phyloP scores from a whole-genome alignment of 2,888 invertebrate genomes.

The Nomada hirtipes region DNA sequence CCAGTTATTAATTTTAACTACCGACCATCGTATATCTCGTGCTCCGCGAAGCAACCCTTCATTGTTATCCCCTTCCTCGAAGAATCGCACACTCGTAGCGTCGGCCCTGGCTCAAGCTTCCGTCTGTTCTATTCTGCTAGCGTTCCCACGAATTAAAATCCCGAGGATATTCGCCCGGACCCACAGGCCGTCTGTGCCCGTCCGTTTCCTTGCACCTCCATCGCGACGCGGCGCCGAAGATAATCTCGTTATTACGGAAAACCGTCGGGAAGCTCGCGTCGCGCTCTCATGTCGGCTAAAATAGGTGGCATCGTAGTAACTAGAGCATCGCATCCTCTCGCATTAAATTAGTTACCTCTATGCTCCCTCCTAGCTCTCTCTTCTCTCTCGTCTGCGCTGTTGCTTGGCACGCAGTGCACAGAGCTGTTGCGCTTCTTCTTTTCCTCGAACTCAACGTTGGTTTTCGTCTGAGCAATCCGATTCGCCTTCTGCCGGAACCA shows the following conservation, averaged over 20 bases:
- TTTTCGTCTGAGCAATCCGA: not conserved
- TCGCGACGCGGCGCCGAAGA: constrained; percentile 47
- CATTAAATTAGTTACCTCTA: constrained; percentile 72
- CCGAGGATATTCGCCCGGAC: not conserved
- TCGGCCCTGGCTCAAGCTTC: not conserved
- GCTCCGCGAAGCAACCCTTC: constrained; percentile 50
- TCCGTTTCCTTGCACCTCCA: constrained; percentile 11
- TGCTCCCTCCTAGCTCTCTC: constrained; percentile 39
- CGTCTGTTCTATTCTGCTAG: not conserved
- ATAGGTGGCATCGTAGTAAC: constrained; percentile 69
- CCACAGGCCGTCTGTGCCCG: constrained; percentile 6
- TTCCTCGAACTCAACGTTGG: constrained; percentile 4
- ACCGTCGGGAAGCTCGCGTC: constrained; percentile 60
- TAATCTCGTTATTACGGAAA: constrained; percentile 63
- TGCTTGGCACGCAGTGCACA: not conserved
- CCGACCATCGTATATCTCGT: constrained; percentile 45
- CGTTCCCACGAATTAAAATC: constrained; percentile 23
- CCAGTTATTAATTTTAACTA: constrained; percentile 69
- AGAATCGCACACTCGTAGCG: constrained; percentile 57
- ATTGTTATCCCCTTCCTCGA: constrained; percentile 59
- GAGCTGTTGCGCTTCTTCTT: constrained; percentile 2
- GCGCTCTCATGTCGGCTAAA: constrained; percentile 64
- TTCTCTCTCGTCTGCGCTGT: constrained; percentile 13
- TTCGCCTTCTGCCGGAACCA: not conserved
- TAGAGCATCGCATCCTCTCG: constrained; percentile 71